Evolutionary conservation across 2,797 vertebrate species (phyloP), one percentile per base, ranked within the genome.

Genomic region (Novumbra hubbsi): DNA sequence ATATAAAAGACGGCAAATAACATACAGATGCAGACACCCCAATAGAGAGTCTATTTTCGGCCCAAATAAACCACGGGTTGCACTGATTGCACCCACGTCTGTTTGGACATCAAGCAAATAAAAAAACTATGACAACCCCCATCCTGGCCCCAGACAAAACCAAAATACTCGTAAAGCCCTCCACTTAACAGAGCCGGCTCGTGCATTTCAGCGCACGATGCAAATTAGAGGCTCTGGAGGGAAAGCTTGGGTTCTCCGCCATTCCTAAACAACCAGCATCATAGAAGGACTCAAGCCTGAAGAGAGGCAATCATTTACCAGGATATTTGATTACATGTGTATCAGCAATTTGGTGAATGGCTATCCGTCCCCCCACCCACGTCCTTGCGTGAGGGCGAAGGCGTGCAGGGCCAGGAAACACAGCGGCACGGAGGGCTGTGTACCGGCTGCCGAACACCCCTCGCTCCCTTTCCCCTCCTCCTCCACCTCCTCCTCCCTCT

Each of bases 231-330:
- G 75, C 79, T 65, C 72, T 77, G 71, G 78, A 32, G 90, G 75
- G 89, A 91, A 92, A 91, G 92, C 16, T 19, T 89, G 73, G 77
- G 75, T 74, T 48, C 65, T 32, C 68, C 24, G 30, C 60, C 80
- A 68, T 91, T 91, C 93, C 92, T 92, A 87, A 91, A 92, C 81
- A 91, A 92, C 92, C 88, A 92, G 92, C 92, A 88, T 93, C 89
- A 86, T 88, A 77, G 81, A 80, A 74, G 81, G 88, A 87, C 91
- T 89, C 81, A 75, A 90, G 91, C 89, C 52, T 55, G 52, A 55
- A 55, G 52, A 55, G 52, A 21, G 52, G 52, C 77, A 83, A 81
- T 83, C 78, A 81, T 83, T 85, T 82, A 76, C 72, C 75, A 82
- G 80, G 81, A 83, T 85, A 83, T 85, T 85, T 85, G 81, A 80